Evolutionary conservation across 2,113 vertebrate species (phyloP).

Genomic region (Phylloscopus trochilus): DNA sequence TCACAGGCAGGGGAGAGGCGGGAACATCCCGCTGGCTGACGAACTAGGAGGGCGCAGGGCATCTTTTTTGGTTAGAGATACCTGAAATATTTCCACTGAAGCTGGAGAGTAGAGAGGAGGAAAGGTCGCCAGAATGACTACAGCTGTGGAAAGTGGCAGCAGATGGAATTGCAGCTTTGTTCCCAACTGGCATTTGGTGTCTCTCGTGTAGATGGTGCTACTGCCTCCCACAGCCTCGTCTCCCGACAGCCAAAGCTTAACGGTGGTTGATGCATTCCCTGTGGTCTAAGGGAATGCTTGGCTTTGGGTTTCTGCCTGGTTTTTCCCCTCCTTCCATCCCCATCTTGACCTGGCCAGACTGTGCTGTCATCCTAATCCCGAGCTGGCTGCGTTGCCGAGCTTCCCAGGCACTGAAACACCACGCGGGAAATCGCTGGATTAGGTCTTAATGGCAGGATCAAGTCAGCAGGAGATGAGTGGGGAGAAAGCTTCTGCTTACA

Average conservation of each 20-base stretch:
- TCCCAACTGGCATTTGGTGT: not conserved
- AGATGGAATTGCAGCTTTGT: not conserved
- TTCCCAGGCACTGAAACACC: not conserved
- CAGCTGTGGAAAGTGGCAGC: not conserved
- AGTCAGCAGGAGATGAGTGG: not conserved
- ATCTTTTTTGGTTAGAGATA: not conserved
- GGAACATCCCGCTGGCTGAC: not conserved
- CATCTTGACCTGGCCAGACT: not conserved
- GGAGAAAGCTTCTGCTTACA: not conserved
- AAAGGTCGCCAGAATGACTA: not conserved
- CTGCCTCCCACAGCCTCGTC: not conserved
- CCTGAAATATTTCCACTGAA: not conserved
- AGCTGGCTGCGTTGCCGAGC: not conserved
- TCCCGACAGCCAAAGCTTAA: not conserved
- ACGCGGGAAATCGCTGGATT: not conserved
- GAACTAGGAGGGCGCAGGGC: not conserved
- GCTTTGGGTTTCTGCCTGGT: not conserved
- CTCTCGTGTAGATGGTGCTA: not conserved
- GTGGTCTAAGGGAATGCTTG: not conserved
- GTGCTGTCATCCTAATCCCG: not conserved
- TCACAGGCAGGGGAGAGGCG: not conserved
- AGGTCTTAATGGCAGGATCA: constrained; percentile 53
- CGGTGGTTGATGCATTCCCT: not conserved
- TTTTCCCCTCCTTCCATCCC: not conserved
- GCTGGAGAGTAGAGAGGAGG: not conserved